A percentile compares a stretch with the other conserved stretches of the same genome.
Conservation (phyloP, 2,797 vertebrate species). For the Smutsia gigantea region DNA sequence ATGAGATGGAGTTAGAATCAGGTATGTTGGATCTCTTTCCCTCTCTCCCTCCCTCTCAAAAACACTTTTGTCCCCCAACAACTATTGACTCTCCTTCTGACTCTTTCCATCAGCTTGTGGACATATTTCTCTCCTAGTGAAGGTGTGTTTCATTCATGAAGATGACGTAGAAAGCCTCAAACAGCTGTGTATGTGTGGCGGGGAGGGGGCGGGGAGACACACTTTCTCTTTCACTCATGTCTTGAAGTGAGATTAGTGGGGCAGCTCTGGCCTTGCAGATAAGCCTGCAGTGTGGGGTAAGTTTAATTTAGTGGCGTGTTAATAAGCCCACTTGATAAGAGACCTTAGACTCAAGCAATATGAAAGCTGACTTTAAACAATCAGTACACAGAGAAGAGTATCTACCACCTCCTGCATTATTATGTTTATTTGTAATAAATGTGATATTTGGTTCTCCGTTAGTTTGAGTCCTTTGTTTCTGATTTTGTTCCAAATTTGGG, state of each 20-base stretch:
- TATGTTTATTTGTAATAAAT: constrained; percentile 42
- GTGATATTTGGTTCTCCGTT: neutral
- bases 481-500: neutral
- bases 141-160: neutral
- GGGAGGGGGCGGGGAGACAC: neutral
- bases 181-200: neutral
- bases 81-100: neutral
- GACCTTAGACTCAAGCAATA: neutral
- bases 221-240: neutral
- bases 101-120: neutral
- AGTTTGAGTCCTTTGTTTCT: neutral
- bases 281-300: neutral
- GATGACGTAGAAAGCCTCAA: neutral
- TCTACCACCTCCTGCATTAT: neutral
- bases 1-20: neutral
- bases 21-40: no score
- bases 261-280: neutral
- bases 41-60: neutral
- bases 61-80: neutral
- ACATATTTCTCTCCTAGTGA: neutral
- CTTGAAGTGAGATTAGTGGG: neutral
- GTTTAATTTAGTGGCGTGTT: neutral
- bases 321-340: neutral
- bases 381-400: neutral
- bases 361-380: neutral